Conservation (phyloP, 1,140 invertebrate species). For the Fopius arisanus region DNA sequence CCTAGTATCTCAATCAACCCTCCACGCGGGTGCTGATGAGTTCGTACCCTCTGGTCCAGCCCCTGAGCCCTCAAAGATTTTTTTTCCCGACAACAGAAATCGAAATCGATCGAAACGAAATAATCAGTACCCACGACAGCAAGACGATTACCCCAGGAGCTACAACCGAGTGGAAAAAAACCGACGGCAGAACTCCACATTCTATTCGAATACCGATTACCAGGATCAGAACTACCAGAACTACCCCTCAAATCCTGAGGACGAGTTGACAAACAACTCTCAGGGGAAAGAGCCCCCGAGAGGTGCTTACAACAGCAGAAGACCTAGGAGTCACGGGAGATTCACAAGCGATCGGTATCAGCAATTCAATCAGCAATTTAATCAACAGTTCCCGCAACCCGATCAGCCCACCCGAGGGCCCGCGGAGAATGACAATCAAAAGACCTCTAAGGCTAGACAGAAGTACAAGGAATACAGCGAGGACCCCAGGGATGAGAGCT, state of each 20-base stretch:
- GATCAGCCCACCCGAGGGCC: neutral
- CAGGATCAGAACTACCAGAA: neutral
- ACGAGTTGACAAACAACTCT: neutral
- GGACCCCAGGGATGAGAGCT: conserved; percentile 10
- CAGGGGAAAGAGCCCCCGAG: neutral
- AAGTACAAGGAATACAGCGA: conserved; percentile 22
- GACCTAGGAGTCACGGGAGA: conserved; percentile 35
- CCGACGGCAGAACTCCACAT: neutral
- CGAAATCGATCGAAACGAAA: conserved; percentile 38
- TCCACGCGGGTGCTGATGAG: conserved; percentile 49
- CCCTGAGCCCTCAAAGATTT: conserved; percentile 28
- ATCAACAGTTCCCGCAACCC: neutral
- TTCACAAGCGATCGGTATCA: conserved; percentile 42
- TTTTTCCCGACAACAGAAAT: conserved; percentile 38
- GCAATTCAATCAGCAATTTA: conserved; percentile 32
- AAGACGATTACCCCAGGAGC: neutral
- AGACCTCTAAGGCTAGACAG: neutral
- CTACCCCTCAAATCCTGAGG: conserved; percentile 12
- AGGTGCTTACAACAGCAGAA: conserved; percentile 20
- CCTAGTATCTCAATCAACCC: conserved; percentile 42
- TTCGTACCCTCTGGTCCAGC: conserved; percentile 41
- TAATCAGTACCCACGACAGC: conserved; percentile 30
- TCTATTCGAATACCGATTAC: neutral
- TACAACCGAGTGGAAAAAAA: conserved; percentile 1
- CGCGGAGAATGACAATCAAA: conserved; percentile 11